Base-by-base conservation (phyloP, 1,140 invertebrate genomes). In the Tachypleus tridentatus region DNA sequence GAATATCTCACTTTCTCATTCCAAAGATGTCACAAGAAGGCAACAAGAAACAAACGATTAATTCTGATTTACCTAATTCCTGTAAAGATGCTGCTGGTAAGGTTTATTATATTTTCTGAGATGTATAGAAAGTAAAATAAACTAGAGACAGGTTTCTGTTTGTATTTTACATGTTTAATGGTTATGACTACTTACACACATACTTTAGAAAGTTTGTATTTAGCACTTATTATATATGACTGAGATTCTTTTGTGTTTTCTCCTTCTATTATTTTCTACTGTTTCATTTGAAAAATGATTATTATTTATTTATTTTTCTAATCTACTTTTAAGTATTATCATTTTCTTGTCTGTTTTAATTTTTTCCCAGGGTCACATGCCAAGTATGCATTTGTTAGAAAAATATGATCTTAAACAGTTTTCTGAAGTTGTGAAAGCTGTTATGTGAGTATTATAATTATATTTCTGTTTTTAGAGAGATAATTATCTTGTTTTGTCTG, bases 21-120 rank as follows among this genome's bases (percentile, higher is more conserved):
- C 79, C 82, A 89, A 77, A 85, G 88, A 72, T 97, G 94, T 73
- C 90, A 95, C 68, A 84, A 80, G 70, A 78, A 79, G n/a, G 89
- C 86, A 65, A 79, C 79, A 60, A 91, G 87, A 75, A 98, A 98
- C 75, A 98, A 98, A 77, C 81, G 89, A 67, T 79, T 95, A 11
- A 98, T 97, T 72, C 80, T 99, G 5, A 97, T 94, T 59, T 98
- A 98, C 77, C 80, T 99, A 54, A 87, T 98, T 64, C 96, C 97
- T 48, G 93, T 98, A 0, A 97, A 97, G 80, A 97, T 98, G 92
- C 79, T 98, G 47, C 76, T 97, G 67, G 82, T 83, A 76, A 74
- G 77, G 73, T 56, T 50, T 52, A 10, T 49, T 9, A 9, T 48
- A 47, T 54, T 50, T 49, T 11, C 8, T 57, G 48, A 29, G 29